Evolutionary conservation across 2,888 invertebrate species (phyloP).

Genomic region (Aphrophora alni): DNA sequence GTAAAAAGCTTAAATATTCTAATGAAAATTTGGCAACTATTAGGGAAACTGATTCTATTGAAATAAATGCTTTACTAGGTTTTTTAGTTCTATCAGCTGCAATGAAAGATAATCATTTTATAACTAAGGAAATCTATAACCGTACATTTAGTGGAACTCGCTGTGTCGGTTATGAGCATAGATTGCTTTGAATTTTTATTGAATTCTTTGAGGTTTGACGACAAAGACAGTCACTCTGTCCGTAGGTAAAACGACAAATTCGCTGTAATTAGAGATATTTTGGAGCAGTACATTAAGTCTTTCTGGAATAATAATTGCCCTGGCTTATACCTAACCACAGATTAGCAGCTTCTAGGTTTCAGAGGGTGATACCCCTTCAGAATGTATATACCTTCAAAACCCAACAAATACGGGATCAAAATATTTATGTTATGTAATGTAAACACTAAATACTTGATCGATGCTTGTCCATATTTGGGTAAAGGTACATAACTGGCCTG

Average conservation of each 20-base stretch:
- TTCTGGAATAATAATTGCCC: slow-evolving; percentile 41
- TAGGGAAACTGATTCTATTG: background rate
- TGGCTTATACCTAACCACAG: slow-evolving; percentile 43
- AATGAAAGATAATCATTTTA: slow-evolving; percentile 26
- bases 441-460: too few relatives aligned
- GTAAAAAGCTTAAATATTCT: background rate
- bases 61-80: background rate
- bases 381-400: slow-evolving; percentile 47
- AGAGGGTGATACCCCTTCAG: slow-evolving; percentile 45
- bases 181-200: slow-evolving; percentile 16
- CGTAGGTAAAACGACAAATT: slow-evolving; percentile 3
- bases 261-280: slow-evolving; percentile 18
- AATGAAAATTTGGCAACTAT: background rate
- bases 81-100: slow-evolving; percentile 10
- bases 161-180: background rate
- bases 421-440: too few relatives aligned
- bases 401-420: too few relatives aligned
- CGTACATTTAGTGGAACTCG: background rate
- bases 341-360: slow-evolving; percentile 48
- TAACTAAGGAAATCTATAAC: background rate
- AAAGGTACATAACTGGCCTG: too few relatives aligned
- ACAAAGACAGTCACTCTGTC: background rate
- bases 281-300: background rate
- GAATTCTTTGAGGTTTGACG: slow-evolving; percentile 25
- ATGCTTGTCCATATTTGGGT: too few relatives aligned